Percentiles rank a stretch among this genome's conserved stretches.
Conservation (phyloP, 2,797 vertebrate species). For the Poecilia wingei region DNA sequence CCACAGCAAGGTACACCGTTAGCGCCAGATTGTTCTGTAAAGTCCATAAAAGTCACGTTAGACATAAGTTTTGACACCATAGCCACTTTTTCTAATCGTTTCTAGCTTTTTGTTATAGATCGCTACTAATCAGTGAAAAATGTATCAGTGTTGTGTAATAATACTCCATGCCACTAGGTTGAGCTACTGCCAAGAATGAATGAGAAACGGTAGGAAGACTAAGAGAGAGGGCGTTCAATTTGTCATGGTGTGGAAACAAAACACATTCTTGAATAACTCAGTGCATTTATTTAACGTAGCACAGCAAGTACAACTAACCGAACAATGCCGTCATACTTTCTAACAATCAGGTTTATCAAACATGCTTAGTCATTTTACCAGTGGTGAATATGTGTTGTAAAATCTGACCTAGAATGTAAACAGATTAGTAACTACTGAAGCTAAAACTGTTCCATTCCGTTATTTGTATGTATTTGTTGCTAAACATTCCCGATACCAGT, state of each 20-base stretch:
- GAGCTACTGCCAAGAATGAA: no score
- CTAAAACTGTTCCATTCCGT: neutral
- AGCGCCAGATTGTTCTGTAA: neutral
- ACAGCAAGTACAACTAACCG: no score
- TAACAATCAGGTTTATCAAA: neutral
- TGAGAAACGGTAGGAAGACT: no score
- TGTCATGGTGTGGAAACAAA: no score
- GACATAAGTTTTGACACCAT: neutral
- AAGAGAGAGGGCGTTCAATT: no score
- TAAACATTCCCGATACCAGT: neutral
- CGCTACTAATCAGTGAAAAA: neutral
- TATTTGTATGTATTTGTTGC: neutral
- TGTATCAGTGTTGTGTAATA: neutral
- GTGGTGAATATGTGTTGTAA: neutral
- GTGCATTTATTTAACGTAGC: no score
- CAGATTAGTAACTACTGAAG: neutral
- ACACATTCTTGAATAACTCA: no score
- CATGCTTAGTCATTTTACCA: neutral
- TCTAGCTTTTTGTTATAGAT: neutral
- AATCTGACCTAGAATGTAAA: neutral
- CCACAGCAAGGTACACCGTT: conserved; percentile 81
- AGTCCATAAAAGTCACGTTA: neutral
- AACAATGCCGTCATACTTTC: no score
- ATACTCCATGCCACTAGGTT: no score
- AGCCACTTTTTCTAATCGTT: neutral